phyloP scores from a whole-genome alignment of 1,140 invertebrate genomes.

The Drosophila pruinosa region DNA sequence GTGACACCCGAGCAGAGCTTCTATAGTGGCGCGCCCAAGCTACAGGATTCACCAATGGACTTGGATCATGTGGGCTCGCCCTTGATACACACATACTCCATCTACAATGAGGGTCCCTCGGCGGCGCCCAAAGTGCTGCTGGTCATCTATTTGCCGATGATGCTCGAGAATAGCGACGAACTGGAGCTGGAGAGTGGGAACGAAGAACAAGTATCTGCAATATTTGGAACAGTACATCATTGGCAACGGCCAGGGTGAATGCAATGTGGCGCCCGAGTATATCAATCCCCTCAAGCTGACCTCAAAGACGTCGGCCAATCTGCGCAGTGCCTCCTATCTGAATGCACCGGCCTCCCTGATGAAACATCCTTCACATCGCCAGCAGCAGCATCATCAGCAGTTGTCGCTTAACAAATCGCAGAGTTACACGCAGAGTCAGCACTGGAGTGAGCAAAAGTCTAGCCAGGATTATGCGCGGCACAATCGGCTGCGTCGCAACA shows the following conservation, averaged over 20 bases:
- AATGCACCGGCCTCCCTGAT: conserved; percentile 62
- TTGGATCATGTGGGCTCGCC: conserved; percentile 93
- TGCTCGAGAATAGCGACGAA: conserved; percentile 89
- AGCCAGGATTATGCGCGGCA: not conserved
- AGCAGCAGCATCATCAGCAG: conserved; percentile 11
- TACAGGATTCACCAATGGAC: conserved; percentile 90
- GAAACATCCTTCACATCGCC: conserved; percentile 38
- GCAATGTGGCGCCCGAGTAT: conserved; percentile 84
- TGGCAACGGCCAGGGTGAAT: conserved; percentile 87
- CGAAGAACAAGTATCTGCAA: conserved; percentile 93
- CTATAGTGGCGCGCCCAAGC: conserved; percentile 91
- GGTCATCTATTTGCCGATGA: conserved; percentile 94
- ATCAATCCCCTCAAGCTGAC: conserved; percentile 89
- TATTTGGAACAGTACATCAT: conserved; percentile 93
- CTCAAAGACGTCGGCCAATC: conserved; percentile 79
- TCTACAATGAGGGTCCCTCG: conserved; percentile 94
- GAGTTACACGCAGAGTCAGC: not conserved
- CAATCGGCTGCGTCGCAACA: conserved; percentile 85
- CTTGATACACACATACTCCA: conserved; percentile 92
- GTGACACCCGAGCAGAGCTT: conserved; percentile 90
- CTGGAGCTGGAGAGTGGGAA: conserved; percentile 46
- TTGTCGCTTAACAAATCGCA: not conserved
- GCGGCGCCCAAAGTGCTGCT: conserved; percentile 90
- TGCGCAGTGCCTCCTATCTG: conserved; percentile 19
- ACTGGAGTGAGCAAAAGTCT: conserved; percentile 17